Evolutionary conservation across 2,113 vertebrate genomes (phyloP).

Genomic region (Spea bombifrons): DNA sequence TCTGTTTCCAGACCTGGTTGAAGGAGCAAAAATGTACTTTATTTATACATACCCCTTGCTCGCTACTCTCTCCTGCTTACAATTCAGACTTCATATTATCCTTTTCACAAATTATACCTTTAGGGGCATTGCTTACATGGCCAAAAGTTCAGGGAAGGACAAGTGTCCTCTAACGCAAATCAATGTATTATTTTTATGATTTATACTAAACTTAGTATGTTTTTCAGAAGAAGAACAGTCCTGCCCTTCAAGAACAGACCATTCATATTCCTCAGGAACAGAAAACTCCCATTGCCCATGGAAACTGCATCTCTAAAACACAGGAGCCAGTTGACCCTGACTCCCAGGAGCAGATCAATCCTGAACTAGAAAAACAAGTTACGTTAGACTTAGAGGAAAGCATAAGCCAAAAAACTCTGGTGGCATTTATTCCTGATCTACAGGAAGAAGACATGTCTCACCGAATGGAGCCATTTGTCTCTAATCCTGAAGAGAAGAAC

Average conservation of each 20-base stretch:
- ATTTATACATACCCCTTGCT: too few species aligned
- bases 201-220: neutral
- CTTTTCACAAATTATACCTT: too few species aligned
- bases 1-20: too few species aligned
- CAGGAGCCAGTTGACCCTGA: conserved; percentile 61
- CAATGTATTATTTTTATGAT: neutral
- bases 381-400: too few species aligned
- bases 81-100: too few species aligned
- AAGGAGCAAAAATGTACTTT: too few species aligned
- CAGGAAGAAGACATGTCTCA: neutral
- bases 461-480: neutral
- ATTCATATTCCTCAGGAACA: rapidly evolving
- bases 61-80: too few species aligned
- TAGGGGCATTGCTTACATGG: too few species aligned
- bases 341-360: neutral
- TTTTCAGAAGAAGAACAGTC: neutral
- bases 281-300: neutral
- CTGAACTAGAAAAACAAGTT: too few species aligned
- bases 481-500: neutral
- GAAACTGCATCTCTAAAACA: conserved; percentile 59
- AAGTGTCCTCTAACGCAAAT: too few species aligned
- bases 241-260: neutral
- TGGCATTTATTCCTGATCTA: conserved; percentile 54
- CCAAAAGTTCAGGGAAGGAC: too few species aligned
- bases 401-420: conserved; percentile 56